Conservation (phyloP, 1,140 invertebrate genomes). For the Sycobia sp. region DNA sequence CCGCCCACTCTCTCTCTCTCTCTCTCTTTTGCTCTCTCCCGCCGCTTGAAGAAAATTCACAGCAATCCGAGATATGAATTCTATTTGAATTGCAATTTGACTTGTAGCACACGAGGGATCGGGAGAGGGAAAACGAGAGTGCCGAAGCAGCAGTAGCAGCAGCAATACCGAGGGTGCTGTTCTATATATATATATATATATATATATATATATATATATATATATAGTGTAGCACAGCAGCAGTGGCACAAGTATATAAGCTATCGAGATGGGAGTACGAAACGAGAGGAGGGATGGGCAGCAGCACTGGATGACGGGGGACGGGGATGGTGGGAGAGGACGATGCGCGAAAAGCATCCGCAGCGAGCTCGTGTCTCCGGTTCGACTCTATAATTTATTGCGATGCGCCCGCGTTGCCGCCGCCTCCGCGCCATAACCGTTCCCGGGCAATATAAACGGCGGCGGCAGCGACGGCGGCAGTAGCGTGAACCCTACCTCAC, state of each 20-base stretch:
- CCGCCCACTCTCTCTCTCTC: no score
- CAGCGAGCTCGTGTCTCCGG: constrained; percentile 27
- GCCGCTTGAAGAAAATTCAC: constrained; percentile 19
- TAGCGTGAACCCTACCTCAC: no score
- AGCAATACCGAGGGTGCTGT: no score
- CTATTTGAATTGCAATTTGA: constrained; percentile 20
- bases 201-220: no score
- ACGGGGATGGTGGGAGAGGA: not conserved
- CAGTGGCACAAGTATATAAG: not conserved
- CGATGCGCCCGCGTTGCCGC: constrained; percentile 8
- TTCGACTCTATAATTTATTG: constrained; percentile 44
- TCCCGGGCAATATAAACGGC: constrained; percentile 42
- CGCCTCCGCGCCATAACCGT: constrained; percentile 37
- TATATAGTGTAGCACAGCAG: no score
- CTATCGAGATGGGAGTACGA: no score
- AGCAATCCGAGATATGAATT: not conserved
- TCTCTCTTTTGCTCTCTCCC: no score
- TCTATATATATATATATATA: constrained; percentile 12
- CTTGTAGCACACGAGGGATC: not conserved
- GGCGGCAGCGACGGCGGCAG: not conserved
- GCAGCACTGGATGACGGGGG: no score
- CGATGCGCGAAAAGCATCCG: constrained; percentile 5
- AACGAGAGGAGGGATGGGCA: not conserved
- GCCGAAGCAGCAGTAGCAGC: no score
- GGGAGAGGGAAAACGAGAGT: no score